Conservation (phyloP, 2,888 invertebrate species). For the Chrysomela aeneicollis region DNA sequence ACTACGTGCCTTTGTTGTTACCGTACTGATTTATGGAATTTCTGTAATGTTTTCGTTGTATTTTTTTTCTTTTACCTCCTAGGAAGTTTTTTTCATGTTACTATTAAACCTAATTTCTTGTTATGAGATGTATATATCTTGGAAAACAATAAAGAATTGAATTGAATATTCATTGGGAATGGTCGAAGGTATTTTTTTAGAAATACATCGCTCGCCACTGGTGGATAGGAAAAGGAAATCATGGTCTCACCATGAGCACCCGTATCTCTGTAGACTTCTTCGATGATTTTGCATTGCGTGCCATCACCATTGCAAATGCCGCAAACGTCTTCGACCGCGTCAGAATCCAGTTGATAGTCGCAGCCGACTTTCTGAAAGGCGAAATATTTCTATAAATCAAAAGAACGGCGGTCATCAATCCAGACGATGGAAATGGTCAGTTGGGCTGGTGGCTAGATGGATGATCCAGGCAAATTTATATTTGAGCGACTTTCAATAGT, state of each 20-base stretch:
- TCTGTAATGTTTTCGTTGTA: too few relatives aligned
- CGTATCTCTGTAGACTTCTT: constrained; percentile 63
- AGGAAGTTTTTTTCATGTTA: too few relatives aligned
- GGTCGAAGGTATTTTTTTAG: too few relatives aligned
- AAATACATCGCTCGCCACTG: neutral
- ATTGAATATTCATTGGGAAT: too few relatives aligned
- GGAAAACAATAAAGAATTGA: too few relatives aligned
- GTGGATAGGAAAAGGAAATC: neutral
- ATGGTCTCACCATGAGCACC: constrained; percentile 42
- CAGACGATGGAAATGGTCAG: neutral
- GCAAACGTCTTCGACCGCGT: constrained; percentile 71
- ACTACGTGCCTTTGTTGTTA: too few relatives aligned
- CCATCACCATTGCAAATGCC: constrained; percentile 76
- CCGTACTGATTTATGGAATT: too few relatives aligned
- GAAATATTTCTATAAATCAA: constrained; percentile 4
- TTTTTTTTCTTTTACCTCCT: too few relatives aligned
- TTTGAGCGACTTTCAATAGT: too few relatives aligned
- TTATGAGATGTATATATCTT: too few relatives aligned
- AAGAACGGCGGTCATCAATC: constrained; percentile 1
- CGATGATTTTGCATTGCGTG: constrained; percentile 68
- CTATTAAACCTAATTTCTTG: too few relatives aligned
- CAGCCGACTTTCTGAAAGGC: constrained; percentile 69
- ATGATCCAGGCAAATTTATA: neutral
- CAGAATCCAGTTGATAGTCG: constrained; percentile 71
- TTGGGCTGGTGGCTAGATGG: neutral